phyloP scores from a whole-genome alignment of 2,797 vertebrate genomes.

The Tauraco hartlaubi region DNA sequence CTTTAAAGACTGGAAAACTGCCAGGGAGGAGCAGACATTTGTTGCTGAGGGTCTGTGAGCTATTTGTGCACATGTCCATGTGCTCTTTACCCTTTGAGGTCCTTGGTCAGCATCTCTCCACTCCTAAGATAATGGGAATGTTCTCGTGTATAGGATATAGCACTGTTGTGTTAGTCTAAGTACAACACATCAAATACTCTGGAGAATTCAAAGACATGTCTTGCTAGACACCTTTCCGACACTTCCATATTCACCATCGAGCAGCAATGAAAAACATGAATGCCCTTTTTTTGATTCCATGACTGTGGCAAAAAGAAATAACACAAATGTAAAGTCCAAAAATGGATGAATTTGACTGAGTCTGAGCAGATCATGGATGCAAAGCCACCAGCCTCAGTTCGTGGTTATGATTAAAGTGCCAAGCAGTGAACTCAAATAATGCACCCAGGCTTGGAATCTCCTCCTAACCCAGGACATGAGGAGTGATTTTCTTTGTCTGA shows the following conservation, averaged over 20 bases:
- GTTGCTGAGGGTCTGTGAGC: not conserved
- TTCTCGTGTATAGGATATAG: not conserved
- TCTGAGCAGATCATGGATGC: not conserved
- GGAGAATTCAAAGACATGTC: not conserved
- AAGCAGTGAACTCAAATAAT: not conserved
- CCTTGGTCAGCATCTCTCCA: not conserved
- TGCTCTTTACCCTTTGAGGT: not conserved
- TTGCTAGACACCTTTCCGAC: not conserved
- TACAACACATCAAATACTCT: not conserved
- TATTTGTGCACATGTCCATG: accelerated
- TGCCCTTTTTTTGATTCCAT: not conserved
- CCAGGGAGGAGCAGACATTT: not conserved
- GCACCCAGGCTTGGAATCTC: not conserved
- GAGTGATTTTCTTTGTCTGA: not conserved
- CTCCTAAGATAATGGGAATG: not conserved
- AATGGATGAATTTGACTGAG: not conserved
- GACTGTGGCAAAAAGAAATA: not conserved
- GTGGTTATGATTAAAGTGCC: not conserved
- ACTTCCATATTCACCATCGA: not conserved
- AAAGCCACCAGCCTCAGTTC: not conserved
- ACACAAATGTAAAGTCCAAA: not conserved
- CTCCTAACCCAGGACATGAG: not conserved
- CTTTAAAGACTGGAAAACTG: not conserved
- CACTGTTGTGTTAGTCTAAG: not conserved
- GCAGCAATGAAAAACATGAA: not conserved